Base-by-base conservation (phyloP, 2,888 invertebrate genomes). In the Campaea margaritaria region DNA sequence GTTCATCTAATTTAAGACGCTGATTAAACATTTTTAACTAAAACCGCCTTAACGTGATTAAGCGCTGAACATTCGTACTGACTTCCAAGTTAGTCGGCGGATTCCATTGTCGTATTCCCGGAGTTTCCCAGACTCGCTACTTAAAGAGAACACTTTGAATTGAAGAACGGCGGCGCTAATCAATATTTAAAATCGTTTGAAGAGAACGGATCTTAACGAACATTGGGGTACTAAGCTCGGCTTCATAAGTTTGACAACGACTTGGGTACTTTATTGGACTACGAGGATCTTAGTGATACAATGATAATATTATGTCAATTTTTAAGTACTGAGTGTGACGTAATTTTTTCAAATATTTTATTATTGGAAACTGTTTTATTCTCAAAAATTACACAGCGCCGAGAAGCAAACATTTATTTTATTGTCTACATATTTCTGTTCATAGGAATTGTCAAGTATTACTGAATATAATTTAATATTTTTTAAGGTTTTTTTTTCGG, bases 1-100 rank as follows among this genome's bases (percentile, higher is more conserved):
- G 1, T 41, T 42, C 27, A 50, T 21, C 34, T 15, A 64, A 56
- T 67, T 70, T n/a, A n/a, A 51, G 51, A 48, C 50, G 63, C 64
- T 71, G 73, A 75, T 75, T 76, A 68, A 70, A 72, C 69, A 72
- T 76, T 79, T 77, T 70, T 73, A 73, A 73, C 64, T 65, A 34
- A 62, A 61, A 46, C 62, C 61, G 48, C 58, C 67, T 70, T 58
- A 67, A 67, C 62, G 69, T 70, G 70, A 75, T 73, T 72, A 73
- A 70, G 65, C 49, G 51, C 43, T 50, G 68, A 69, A 65, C 69
- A 72, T 68, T 68, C 62, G 58, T 66, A 58, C 53, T 52, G 58
- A 56, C 47, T 46, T 58, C 45, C 27, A 65, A 73, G 69, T 69
- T 69, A 49, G 64, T 34, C 15, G 43, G 27, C 38, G 38, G 50